Conservation (phyloP, 2,113 vertebrate genomes). For the Hyaena hyaena region DNA sequence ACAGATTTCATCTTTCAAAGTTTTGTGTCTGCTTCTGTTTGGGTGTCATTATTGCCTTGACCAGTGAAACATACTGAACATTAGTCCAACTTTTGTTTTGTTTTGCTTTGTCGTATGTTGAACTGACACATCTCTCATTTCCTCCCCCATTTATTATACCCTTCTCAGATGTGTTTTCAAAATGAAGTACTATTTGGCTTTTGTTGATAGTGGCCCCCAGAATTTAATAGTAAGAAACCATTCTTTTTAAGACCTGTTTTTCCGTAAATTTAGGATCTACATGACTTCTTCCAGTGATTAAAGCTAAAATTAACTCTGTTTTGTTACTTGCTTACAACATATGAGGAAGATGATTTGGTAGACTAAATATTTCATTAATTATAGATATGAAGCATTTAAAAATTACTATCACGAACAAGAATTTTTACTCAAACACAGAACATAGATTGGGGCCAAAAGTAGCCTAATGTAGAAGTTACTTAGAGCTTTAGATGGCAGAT, state of each 20-base stretch:
- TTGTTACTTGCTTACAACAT: not conserved
- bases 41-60: not conserved
- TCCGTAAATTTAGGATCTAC: not conserved
- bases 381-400: not conserved
- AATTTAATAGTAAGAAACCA: slow-evolving; percentile 54
- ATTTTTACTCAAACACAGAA: slow-evolving; percentile 57
- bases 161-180: slow-evolving; percentile 56
- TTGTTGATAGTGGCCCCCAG: slow-evolving; percentile 59
- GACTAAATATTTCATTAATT: not conserved
- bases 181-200: slow-evolving; percentile 57
- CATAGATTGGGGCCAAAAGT: not conserved
- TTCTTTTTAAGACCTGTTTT: not conserved
- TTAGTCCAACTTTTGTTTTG: not conserved
- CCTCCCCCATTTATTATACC: not conserved
- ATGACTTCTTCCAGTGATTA: not conserved
- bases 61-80: not conserved
- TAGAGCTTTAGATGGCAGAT: slow-evolving; percentile 35
- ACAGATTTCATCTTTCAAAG: not conserved
- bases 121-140: not conserved
- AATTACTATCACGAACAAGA: not conserved
- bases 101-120: not conserved
- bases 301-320: not conserved
- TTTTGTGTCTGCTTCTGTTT: slow-evolving; percentile 24
- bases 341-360: not conserved
- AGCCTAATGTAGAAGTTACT: slow-evolving; percentile 57